A percentile compares a stretch with the other conserved stretches of the same genome.
These are phyloP conservation scores for Nicator chloris DNA, from an alignment of 2,113 vertebrate genomes.

Conservation along the genomic window DNA sequence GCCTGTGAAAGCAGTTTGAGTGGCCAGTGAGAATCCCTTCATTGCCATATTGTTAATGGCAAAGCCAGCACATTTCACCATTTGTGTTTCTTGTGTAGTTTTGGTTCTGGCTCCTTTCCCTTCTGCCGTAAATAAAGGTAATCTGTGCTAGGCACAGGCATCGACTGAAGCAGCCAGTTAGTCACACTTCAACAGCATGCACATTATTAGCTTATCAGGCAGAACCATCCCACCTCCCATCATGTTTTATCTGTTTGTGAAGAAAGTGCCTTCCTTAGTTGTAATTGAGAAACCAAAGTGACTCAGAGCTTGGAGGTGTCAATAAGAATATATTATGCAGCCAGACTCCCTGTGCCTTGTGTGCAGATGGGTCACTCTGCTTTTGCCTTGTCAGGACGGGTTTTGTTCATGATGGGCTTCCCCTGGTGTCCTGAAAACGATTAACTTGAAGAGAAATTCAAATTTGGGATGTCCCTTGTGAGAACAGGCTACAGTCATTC, in stretches of 20 bases:
- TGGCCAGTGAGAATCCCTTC: not conserved
- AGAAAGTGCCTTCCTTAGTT: not conserved
- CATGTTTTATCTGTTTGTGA: not conserved
- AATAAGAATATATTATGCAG: not conserved
- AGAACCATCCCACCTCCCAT: not conserved
- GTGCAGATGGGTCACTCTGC: not conserved
- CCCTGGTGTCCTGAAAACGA: not conserved
- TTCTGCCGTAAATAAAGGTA: not conserved
- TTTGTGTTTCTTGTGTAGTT: not conserved
- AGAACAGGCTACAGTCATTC: not conserved
- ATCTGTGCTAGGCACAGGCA: not conserved
- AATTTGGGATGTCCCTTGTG: not conserved
- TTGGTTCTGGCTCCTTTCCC: not conserved
- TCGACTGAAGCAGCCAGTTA: not conserved
- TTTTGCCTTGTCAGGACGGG: not conserved
- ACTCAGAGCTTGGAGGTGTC: not conserved
- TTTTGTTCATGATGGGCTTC: not conserved
- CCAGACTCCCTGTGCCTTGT: not conserved
- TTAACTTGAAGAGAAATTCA: not conserved
- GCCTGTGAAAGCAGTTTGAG: not conserved
- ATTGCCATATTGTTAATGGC: not conserved
- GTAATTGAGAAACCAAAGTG: not conserved
- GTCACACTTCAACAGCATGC: not conserved
- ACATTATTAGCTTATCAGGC: not conserved
- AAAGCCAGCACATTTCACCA: not conserved